These are phyloP conservation scores for Tipula unca DNA, from an alignment of 2,888 invertebrate genomes.

Conservation along the genomic window DNA sequence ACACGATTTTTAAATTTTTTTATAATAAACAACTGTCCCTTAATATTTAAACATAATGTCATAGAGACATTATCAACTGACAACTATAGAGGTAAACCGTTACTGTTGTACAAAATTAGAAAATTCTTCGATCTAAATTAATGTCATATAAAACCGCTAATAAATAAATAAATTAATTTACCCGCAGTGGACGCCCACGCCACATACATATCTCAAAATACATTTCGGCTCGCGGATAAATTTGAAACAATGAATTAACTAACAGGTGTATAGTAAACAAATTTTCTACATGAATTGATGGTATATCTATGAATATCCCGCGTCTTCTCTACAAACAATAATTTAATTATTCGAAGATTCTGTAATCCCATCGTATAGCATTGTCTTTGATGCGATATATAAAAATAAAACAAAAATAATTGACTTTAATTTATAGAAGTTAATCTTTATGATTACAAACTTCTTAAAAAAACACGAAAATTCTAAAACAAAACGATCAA, in stretches of 20 bases:
- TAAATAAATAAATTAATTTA: not conserved
- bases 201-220: not conserved
- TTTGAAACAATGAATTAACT: not conserved
- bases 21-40: not conserved
- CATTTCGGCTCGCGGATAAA: constrained; percentile 8
- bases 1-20: not conserved
- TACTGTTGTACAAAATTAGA: not conserved
- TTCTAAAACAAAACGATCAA: not conserved
- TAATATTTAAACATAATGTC: not conserved
- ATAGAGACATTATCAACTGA: not conserved
- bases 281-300: constrained; percentile 4
- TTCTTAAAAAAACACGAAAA: not conserved
- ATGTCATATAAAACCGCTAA: constrained; percentile 14
- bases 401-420: not conserved
- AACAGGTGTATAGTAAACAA: constrained; percentile 8
- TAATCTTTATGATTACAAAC: not conserved
- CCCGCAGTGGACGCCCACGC: not conserved
- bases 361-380: not conserved
- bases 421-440: not conserved
- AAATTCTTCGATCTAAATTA: constrained; percentile 14
- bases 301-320: not conserved
- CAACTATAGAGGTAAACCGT: constrained; percentile 14
- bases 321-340: not conserved
- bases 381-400: not conserved
- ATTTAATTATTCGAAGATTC: not conserved